Conservation (phyloP, 2,888 invertebrate species). For the Drosophila birchii region DNA sequence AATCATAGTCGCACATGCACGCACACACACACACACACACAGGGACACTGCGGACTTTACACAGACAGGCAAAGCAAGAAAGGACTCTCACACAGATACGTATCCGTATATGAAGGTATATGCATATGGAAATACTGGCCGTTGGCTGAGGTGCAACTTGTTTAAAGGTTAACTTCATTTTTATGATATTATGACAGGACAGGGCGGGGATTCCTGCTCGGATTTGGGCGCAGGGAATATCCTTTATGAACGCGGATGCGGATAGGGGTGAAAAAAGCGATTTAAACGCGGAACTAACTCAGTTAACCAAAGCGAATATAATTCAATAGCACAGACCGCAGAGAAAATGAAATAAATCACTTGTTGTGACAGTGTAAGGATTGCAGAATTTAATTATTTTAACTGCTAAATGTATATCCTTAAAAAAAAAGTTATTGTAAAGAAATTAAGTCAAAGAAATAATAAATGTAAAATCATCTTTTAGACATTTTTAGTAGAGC, state of each 20-base stretch:
- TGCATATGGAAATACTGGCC: conserved; percentile 25
- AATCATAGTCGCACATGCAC: conserved; percentile 80
- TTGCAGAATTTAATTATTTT: not conserved
- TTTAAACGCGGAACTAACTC: conserved; percentile 14
- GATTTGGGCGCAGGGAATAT: not conserved
- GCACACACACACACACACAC: conserved; percentile 45
- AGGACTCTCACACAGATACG: conserved; percentile 15
- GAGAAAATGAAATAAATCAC: conserved; percentile 2
- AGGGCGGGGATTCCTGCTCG: conserved; percentile 34
- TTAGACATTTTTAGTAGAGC: too few relatives aligned
- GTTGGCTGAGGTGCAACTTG: conserved; percentile 65
- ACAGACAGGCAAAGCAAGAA: conserved; percentile 46
- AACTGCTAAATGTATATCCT: not conserved
- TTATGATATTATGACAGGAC: conserved; percentile 53
- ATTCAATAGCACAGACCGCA: not conserved
- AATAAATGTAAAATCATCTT: too few relatives aligned
- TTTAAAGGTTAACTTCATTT: conserved; percentile 76
- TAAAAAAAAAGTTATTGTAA: not conserved
- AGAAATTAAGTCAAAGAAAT: not conserved
- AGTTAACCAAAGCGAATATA: conserved; percentile 11
- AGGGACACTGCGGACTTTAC: conserved; percentile 62
- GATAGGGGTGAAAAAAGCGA: conserved; percentile 13
- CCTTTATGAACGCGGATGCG: not conserved
- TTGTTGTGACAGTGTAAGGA: not conserved
- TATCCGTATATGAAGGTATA: not conserved